Conservation (phyloP, 2,888 invertebrate genomes). For the Eremobia ochroleuca region DNA sequence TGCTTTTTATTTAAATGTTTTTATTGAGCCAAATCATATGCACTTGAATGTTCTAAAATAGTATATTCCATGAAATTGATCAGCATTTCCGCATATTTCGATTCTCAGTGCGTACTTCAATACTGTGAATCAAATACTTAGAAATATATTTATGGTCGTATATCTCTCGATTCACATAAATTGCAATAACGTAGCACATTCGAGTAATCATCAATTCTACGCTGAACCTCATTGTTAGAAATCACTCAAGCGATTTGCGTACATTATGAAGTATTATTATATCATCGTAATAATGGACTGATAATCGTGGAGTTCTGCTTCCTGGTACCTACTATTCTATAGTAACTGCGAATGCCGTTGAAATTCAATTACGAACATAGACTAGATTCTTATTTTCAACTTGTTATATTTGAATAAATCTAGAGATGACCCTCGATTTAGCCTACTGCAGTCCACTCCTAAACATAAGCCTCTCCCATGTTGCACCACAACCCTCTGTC, state of each 20-base stretch:
- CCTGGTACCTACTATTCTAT: slow-evolving; percentile 27
- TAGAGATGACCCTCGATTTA: neutral
- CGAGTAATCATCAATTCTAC: slow-evolving; percentile 44
- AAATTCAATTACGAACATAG: neutral
- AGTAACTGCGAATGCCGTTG: neutral
- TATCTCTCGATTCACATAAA: slow-evolving; percentile 18
- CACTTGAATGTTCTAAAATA: neutral
- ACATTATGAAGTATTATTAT: slow-evolving; percentile 29
- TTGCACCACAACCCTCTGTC: too few species aligned
- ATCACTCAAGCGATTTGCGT: slow-evolving; percentile 37
- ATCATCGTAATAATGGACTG: slow-evolving; percentile 20
- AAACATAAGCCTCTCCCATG: too few species aligned
- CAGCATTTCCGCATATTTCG: neutral
- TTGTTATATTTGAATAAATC: neutral
- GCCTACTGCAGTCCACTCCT: too few species aligned
- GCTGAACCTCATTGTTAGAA: slow-evolving; percentile 38
- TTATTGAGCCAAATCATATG: neutral
- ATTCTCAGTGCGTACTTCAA: neutral
- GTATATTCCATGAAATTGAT: neutral
- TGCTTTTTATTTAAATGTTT: neutral
- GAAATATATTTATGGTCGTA: slow-evolving; percentile 1
- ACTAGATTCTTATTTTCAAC: neutral
- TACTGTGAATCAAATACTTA: slow-evolving; percentile 10
- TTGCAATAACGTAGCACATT: slow-evolving; percentile 31
- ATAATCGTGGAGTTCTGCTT: slow-evolving; percentile 18